Base-by-base conservation (phyloP, 2,888 invertebrate genomes). In the Synergus laeviventris region DNA sequence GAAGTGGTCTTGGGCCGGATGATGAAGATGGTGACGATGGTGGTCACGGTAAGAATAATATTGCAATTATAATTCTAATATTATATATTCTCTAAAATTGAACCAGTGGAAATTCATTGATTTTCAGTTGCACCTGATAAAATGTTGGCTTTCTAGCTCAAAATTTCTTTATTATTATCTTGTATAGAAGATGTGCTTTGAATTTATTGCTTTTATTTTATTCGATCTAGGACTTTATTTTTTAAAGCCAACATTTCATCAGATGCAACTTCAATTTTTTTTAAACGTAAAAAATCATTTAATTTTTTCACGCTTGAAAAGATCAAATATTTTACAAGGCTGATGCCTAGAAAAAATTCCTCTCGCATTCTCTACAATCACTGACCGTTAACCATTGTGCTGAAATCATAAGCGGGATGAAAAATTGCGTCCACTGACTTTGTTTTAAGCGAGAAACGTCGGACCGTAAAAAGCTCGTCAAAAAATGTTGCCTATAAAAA, bases 1-100 rank as follows among this genome's bases (percentile, higher is more conserved):
- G 97, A 87, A 96, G 96, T 90, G 97, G 97, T 83, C 95, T 94
- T 92, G 96, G 96, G 83, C 95, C 95, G 81, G 95, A 95, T 92
- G 96, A 96, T 93, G 96, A 96, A 89, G 96, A 95, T 87, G 93
- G 92, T 45, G 90, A 90, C 77, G 89, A 87, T 76, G 88, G 87
- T 45, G 81, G 77, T 70, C 84, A 83, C 75, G 88, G 90, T 89
- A 86, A 81, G 54, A 54, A 31, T 31, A 31, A 31, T 5, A 31
- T 31, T 31, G 5, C 31, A 31, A 31, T 31, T 31, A 4, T 5
- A 31, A 31, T 31, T 31, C 5, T 31, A 31, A 31, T 31, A 31
- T 31, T 31, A 31, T n/a, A n/a, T n/a, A n/a, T n/a, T n/a, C n/a
- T n/a, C n/a, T n/a, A n/a, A n/a, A n/a, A n/a, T n/a, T n/a, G n/a